Conservation (phyloP, 1,140 invertebrate species). For the Theocolax elegans region DNA sequence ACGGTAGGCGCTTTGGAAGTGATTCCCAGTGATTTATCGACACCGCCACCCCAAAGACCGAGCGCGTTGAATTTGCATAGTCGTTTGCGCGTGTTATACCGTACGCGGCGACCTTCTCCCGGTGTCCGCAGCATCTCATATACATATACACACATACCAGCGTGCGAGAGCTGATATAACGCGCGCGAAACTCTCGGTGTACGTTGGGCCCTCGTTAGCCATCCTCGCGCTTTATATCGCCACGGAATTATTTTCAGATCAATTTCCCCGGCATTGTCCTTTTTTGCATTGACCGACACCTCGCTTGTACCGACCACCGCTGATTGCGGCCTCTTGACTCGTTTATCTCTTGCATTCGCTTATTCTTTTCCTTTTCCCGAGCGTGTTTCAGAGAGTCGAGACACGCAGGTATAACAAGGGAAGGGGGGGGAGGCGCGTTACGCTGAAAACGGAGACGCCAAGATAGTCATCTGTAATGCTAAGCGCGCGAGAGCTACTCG, state of each 20-base stretch:
- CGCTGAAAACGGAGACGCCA: neutral
- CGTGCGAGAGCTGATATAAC: too few relatives aligned
- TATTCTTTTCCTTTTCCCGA: neutral
- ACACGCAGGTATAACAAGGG: too few relatives aligned
- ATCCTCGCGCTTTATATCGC: neutral
- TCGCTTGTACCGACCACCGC: neutral
- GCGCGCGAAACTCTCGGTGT: neutral
- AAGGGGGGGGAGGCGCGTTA: neutral
- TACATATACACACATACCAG: too few relatives aligned
- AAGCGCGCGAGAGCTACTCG: constrained; percentile 7
- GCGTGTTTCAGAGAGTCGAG: too few relatives aligned
- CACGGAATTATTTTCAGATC: constrained; percentile 28
- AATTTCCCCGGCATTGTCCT: constrained; percentile 10
- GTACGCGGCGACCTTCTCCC: neutral
- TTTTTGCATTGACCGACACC: too few relatives aligned
- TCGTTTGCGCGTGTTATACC: constrained; percentile 34
- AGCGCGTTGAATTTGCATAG: constrained; percentile 36
- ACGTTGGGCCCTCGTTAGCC: constrained; percentile 3
- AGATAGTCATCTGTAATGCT: constrained; percentile 3
- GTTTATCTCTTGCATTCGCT: neutral
- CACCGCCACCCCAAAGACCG: constrained; percentile 49
- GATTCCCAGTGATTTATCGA: constrained; percentile 56
- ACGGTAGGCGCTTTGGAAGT: constrained; percentile 54
- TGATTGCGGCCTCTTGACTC: neutral
- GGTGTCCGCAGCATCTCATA: too few relatives aligned